These are phyloP conservation scores for Leptestheria dahalacensis DNA, from an alignment of 1,140 invertebrate genomes.

Conservation along the genomic window DNA sequence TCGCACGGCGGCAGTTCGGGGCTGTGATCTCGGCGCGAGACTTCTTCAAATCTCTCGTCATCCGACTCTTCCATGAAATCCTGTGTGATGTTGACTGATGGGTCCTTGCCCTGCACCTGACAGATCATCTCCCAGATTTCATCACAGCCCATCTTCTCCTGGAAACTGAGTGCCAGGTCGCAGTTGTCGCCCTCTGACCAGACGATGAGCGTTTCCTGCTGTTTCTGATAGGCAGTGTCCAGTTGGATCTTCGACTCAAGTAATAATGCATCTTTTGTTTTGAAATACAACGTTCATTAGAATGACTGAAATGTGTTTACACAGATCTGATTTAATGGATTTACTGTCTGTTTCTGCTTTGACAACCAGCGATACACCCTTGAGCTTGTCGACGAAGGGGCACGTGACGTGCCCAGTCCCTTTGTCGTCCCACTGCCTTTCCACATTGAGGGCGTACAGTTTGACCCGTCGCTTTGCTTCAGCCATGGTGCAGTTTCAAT, in stretches of 20 bases:
- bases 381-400: slow-evolving; percentile 81
- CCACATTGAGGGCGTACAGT: slow-evolving; percentile 91
- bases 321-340: no score
- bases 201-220: slow-evolving; percentile 97
- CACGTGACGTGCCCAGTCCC: slow-evolving; percentile 96
- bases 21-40: slow-evolving; percentile 77
- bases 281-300: no score
- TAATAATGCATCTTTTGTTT: slow-evolving; percentile 53
- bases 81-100: slow-evolving; percentile 92
- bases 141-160: slow-evolving; percentile 98
- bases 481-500: slow-evolving; percentile 41
- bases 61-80: slow-evolving; percentile 95
- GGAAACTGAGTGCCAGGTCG: slow-evolving; percentile 96
- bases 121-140: slow-evolving; percentile 99
- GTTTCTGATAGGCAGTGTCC: slow-evolving; percentile 96
- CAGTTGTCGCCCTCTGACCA: slow-evolving; percentile 99
- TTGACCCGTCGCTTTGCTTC: slow-evolving; percentile 88
- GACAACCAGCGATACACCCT: slow-evolving; percentile 86
- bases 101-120: slow-evolving; percentile 96
- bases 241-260: slow-evolving; percentile 94
- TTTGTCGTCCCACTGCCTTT: slow-evolving; percentile 95
- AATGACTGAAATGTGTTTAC: no score
- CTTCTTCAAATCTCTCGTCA: slow-evolving; percentile 93
- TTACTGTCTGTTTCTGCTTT: slow-evolving; percentile 85
- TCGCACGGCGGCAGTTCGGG: slow-evolving; percentile 88